Conservation (phyloP, 2,797 vertebrate genomes). For the Argyrosomus regius region DNA sequence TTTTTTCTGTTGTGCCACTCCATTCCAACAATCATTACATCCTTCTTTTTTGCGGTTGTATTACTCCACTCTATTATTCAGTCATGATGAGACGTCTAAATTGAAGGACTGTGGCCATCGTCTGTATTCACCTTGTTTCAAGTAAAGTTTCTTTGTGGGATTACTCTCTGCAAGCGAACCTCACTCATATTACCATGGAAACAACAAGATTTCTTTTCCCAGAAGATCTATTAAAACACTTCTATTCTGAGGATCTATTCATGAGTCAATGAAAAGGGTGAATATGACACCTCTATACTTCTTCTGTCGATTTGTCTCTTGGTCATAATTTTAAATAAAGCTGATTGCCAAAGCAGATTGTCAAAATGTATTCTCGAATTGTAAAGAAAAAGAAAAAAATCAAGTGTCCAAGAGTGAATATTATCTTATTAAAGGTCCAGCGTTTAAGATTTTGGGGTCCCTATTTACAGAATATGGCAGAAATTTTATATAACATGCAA, state of each 20-base stretch:
- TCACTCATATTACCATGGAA: conserved; percentile 84
- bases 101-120: conserved; percentile 30
- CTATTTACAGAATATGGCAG: too few relatives aligned
- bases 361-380: background rate
- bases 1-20: conserved; percentile 31
- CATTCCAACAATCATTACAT: conserved; percentile 27
- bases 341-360: background rate
- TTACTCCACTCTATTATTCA: conserved; percentile 22
- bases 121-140: conserved; percentile 62
- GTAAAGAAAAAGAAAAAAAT: background rate
- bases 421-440: too few relatives aligned
- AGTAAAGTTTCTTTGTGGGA: conserved; percentile 68
- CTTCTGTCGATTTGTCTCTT: conserved; percentile 42
- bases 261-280: conserved; percentile 63
- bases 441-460: too few relatives aligned
- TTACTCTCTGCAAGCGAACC: conserved; percentile 50
- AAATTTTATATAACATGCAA: too few relatives aligned
- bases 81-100: conserved; percentile 31
- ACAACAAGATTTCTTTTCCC: conserved; percentile 68
- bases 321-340: conserved; percentile 23
- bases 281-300: conserved; percentile 57
- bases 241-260: conserved; percentile 70
- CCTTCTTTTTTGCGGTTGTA: conserved; percentile 12
- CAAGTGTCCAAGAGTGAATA: too few relatives aligned
- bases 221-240: conserved; percentile 71